Base-by-base conservation (phyloP, 2,888 invertebrate species). In the Eueremaeus valkanovi region DNA sequence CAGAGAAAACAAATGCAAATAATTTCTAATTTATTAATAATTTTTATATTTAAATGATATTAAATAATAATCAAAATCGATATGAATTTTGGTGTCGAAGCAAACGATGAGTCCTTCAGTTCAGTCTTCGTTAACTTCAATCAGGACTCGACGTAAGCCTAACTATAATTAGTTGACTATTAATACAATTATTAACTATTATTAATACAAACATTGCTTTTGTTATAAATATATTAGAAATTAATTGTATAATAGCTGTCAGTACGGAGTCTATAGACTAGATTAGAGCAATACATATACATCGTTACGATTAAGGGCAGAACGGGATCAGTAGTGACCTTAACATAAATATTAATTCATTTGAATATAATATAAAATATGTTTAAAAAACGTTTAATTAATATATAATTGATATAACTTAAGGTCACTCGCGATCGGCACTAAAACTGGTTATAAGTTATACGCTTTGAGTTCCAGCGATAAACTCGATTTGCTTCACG, bases 141-240 rank as follows among this genome's bases (percentile, higher is more conserved):
- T 86, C 96, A 97, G 85, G 96, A 97, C 85, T 91, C 90, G 89
- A 92, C 95, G 96, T 96, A 91, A 92, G 94, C 90, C 78, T 55
- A 36, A 36, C 29, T 58, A 8, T 58, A 24, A 13, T 36, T 74
- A n/a, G 27, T 18, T 31, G n/a, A 66, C 21, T 72, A 36, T 31
- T 31, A 63, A 51, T 51, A 6, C 51, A 21, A 51, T 18, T 18
- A 18, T 51, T n/a, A 18, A 16, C n/a, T n/a, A n/a, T n/a, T n/a
- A n/a, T n/a, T n/a, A n/a, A n/a, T n/a, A n/a, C n/a, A n/a, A n/a
- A n/a, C n/a, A n/a, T n/a, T n/a, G n/a, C n/a, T n/a, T n/a, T n/a
- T n/a, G n/a, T n/a, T n/a, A n/a, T n/a, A n/a, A n/a, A n/a, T n/a
- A n/a, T n/a, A n/a, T n/a, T n/a, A n/a, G n/a, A n/a, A n/a, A n/a